Conservation (phyloP, 2,888 invertebrate species). For the Zonitis immaculata region DNA sequence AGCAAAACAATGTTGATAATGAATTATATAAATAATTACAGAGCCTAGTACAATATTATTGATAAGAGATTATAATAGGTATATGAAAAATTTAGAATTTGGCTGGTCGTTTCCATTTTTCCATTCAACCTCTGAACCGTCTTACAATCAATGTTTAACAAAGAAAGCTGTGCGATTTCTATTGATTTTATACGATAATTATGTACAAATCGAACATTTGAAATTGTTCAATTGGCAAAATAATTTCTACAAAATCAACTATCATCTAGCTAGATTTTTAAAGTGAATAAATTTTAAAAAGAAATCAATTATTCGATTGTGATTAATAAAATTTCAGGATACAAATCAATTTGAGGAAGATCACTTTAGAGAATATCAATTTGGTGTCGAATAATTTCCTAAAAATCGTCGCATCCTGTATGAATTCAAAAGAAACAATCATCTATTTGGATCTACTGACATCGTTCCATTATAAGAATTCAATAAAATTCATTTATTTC, state of each 20-base stretch:
- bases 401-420: slow-evolving; percentile 46
- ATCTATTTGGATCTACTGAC: slow-evolving; percentile 47
- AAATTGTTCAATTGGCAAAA: slow-evolving; percentile 51
- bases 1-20: no score
- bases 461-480: slow-evolving; percentile 47
- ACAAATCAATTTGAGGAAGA: slow-evolving; percentile 44
- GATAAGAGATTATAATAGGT: slow-evolving; percentile 44
- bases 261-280: slow-evolving; percentile 39
- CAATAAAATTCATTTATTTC: slow-evolving; percentile 31
- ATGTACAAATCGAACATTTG: slow-evolving; percentile 46
- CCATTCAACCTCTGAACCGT: no score
- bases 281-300: slow-evolving; percentile 29
- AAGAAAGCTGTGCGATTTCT: slow-evolving; percentile 43
- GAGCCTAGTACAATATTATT: slow-evolving; percentile 39
- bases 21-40: no score
- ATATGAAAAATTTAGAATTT: slow-evolving; percentile 49
- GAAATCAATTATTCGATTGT: not conserved
- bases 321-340: slow-evolving; percentile 35
- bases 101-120: slow-evolving; percentile 50
- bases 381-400: slow-evolving; percentile 48
- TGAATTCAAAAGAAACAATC: slow-evolving; percentile 42
- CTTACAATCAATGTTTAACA: no score
- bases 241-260: slow-evolving; percentile 44
- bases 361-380: slow-evolving; percentile 49
- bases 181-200: slow-evolving; percentile 35